phyloP scores from a whole-genome alignment of 2,797 vertebrate species.

The Darevskia nairensis region DNA sequence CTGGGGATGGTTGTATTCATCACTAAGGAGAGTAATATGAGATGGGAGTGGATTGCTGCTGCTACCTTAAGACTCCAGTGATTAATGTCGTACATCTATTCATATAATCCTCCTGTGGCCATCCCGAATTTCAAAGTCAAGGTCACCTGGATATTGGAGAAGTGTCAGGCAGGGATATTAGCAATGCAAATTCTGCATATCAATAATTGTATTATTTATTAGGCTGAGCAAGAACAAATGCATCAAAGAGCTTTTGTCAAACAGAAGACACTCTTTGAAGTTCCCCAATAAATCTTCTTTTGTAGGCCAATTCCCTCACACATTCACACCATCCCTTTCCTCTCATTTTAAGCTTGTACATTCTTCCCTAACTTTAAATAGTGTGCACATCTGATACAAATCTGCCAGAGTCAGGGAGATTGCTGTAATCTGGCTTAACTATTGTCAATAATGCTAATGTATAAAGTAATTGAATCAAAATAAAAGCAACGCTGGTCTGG shows the following conservation, averaged over 20 bases:
- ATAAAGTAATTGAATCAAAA: constrained; percentile 14
- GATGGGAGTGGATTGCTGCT: background rate
- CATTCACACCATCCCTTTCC: background rate
- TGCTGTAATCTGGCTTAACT: background rate
- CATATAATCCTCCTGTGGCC: constrained; percentile 10
- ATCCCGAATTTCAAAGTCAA: constrained; percentile 26
- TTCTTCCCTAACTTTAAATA: background rate
- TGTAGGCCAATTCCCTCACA: background rate
- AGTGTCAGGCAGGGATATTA: constrained; percentile 38
- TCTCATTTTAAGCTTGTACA: background rate
- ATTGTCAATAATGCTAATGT: constrained; percentile 4
- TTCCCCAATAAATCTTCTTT: constrained; percentile 23
- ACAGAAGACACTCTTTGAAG: constrained; percentile 4
- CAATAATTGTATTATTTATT: constrained; percentile 30
- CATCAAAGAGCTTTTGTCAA: constrained; percentile 30
- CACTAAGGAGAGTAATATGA: background rate
- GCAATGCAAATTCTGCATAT: background rate
- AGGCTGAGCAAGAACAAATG: constrained; percentile 13
- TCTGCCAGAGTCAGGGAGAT: background rate
- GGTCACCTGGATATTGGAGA: constrained; percentile 32
- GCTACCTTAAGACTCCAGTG: background rate
- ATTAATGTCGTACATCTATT: constrained; percentile 38
- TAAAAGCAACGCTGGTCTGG: background rate
- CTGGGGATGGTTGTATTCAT: background rate
- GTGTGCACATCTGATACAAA: background rate